Base-by-base conservation (phyloP, 2,888 invertebrate species). In the Lysandra bellargus region DNA sequence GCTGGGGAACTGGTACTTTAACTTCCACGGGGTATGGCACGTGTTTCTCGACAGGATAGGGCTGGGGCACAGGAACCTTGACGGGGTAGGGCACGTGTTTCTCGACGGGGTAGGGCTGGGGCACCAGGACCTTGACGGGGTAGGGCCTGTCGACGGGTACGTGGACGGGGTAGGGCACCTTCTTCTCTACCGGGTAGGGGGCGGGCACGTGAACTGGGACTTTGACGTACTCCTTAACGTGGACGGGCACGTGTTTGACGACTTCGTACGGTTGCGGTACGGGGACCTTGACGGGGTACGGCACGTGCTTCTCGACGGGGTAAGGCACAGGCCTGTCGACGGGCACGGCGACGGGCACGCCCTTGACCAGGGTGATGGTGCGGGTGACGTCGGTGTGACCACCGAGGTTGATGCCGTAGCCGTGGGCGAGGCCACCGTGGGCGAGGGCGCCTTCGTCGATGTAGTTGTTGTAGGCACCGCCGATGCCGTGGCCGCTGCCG, bases 101-200 rank as follows among this genome's bases (percentile, higher is more conserved):
- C 90, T 97, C 97, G 30, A 97, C 97, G 82, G 97, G 97, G 92
- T 97, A 97, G 84, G 97, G 97, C 85, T 97, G 97, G 81, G 97
- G 97, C 80, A 97, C 97, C 80, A 95, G 93, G 79, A 97, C 97
- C 92, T 97, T 97, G 85, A 97, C 97, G 86, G 97, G 97, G 89
- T 96, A 96, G 80, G 97, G 97, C 89, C 96, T 96, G 90, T 97
- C 97, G 83, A 97, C 97, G 85, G 96, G 96, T 79, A 97, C 96
- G 84, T 95, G 95, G 79, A 95, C 95, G 83, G 97, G 97, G 86
- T 96, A 96, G 82, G 96, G 97, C 78, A 97, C 96, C 87, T 96
- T 96, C 94, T 96, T 97, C 91, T 97, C 97, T 69, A 97, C 97
- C 72, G 97, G 97, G 91, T 97, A 97, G 82, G 96, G 96, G 83